Percentiles rank a stretch among this genome's conserved stretches.
phyloP scores from a whole-genome alignment of 2,113 vertebrate species.

The Orycteropus afer region DNA sequence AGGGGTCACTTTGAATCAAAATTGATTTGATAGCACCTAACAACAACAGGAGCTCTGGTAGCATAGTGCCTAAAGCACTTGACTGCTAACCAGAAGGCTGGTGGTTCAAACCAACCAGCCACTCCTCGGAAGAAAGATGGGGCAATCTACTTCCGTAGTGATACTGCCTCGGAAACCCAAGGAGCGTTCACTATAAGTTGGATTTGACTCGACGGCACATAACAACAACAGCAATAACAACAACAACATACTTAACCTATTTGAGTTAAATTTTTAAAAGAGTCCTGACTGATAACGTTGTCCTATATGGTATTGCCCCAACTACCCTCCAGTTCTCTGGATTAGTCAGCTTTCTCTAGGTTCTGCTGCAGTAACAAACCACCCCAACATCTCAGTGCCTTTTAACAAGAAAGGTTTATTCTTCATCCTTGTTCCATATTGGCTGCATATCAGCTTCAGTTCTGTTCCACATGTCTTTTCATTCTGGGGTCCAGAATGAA shows the following conservation, averaged over 20 bases:
- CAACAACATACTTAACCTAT: not conserved
- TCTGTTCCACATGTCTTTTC: constrained; percentile 9
- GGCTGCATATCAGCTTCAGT: not conserved
- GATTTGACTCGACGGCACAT: no score
- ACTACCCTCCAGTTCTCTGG: not conserved
- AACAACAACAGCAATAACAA: no score
- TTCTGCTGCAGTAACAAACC: constrained; percentile 30
- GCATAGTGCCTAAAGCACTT: no score
- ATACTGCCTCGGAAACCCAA: no score
- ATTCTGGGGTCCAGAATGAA: not conserved
- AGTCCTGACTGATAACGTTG: not conserved
- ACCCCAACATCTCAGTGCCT: not conserved
- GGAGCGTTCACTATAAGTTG: no score
- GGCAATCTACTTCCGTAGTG: no score
- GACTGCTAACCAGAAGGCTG: no score
- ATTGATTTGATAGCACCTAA: not conserved
- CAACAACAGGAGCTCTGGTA: no score
- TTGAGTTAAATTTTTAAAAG: constrained; percentile 1
- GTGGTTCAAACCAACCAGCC: no score
- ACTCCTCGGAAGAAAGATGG: no score
- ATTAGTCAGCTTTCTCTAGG: constrained; percentile 20
- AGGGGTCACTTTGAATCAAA: not conserved
- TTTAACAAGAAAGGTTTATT: not conserved
- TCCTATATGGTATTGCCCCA: not conserved
- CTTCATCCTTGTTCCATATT: not conserved